A percentile compares a stretch with the other conserved stretches of the same genome.
Conservation (phyloP, 1,140 invertebrate genomes). For the Zophobas morio region DNA sequence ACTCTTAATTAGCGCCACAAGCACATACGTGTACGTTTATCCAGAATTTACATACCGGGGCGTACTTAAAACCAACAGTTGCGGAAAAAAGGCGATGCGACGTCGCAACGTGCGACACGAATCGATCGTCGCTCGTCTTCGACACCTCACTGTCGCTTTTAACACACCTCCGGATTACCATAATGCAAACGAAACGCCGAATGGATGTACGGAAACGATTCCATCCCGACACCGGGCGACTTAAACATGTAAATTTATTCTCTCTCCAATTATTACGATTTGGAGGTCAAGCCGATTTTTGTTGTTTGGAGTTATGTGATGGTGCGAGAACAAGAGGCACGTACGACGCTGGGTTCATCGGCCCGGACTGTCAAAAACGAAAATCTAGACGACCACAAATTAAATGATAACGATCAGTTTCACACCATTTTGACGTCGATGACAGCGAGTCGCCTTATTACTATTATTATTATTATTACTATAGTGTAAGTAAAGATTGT, state of each 20-base stretch:
- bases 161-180: constrained; percentile 23
- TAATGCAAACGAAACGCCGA: constrained; percentile 24
- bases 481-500: no score
- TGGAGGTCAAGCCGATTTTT: constrained; percentile 33
- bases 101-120: background rate
- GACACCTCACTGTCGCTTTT: constrained; percentile 4
- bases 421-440: no score
- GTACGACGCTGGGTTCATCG: constrained; percentile 31
- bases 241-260: constrained; percentile 36
- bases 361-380: background rate
- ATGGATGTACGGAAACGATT: constrained; percentile 23
- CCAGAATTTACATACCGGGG: no score
- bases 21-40: background rate
- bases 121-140: background rate
- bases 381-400: no score
- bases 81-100: no score
- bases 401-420: no score
- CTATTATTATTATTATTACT: no score
- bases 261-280: constrained; percentile 37
- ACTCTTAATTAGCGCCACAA: constrained; percentile 39
- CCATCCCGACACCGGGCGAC: constrained; percentile 5
- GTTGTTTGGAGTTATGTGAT: constrained; percentile 12
- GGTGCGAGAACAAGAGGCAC: constrained; percentile 5
- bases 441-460: no score
- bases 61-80: background rate